Evolutionary conservation across 2,888 invertebrate species (phyloP).

Genomic region (Napeogenes sylphis): DNA sequence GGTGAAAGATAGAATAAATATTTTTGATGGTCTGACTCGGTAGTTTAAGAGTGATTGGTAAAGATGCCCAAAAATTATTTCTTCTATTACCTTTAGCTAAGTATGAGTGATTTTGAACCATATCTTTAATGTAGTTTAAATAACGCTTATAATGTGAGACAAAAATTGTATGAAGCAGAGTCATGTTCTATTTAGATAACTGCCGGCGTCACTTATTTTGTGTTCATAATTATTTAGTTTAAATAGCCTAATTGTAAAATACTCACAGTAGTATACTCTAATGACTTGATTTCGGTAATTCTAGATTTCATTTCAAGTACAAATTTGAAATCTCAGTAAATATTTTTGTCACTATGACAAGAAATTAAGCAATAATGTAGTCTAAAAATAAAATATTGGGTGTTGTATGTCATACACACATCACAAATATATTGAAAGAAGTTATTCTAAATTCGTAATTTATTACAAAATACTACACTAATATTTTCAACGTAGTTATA

Average conservation of each 20-base stretch:
- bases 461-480: no score
- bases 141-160: conserved; percentile 42
- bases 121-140: conserved; percentile 63
- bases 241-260: conserved; percentile 15
- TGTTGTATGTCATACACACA: not conserved
- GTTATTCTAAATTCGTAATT: not conserved
- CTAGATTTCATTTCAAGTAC: not conserved
- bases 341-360: conserved; percentile 13
- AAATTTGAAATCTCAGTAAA: conserved; percentile 2
- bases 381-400: conserved; percentile 5
- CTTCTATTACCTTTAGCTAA: conserved; percentile 39
- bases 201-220: conserved; percentile 28
- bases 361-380: conserved; percentile 6
- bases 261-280: conserved; percentile 18
- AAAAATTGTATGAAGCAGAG: conserved; percentile 36
- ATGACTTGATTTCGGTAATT: no score
- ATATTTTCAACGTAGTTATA: not conserved
- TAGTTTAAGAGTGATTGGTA: conserved; percentile 9
- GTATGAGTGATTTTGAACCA: conserved; percentile 69
- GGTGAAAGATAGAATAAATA: conserved; percentile 29
- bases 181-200: conserved; percentile 28
- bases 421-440: not conserved
- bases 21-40: conserved; percentile 22
- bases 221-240: conserved; percentile 27
- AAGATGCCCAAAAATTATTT: conserved; percentile 30